Percentiles rank a stretch among this genome's conserved stretches.
phyloP scores from a whole-genome alignment of 2,113 vertebrate species.

The Porphyrio hochstetteri region DNA sequence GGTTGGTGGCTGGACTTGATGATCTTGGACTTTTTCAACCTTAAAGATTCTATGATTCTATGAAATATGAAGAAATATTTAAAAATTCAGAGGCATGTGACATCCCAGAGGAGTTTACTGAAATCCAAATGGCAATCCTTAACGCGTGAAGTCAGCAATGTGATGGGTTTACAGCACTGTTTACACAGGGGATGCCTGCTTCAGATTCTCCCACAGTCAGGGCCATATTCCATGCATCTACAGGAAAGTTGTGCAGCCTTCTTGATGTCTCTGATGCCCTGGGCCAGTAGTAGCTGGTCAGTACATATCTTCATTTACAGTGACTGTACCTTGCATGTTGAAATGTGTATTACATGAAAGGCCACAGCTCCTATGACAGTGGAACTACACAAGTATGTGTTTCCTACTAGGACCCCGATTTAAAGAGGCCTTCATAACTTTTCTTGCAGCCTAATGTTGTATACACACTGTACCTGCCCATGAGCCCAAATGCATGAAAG shows the following conservation, averaged over 20 bases:
- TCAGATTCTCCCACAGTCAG: background rate
- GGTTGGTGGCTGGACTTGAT: too few species aligned
- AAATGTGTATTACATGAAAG: background rate
- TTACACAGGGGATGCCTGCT: background rate
- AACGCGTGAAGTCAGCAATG: rapidly evolving
- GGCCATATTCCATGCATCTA: rapidly evolving
- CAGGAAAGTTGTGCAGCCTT: background rate
- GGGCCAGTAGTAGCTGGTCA: background rate
- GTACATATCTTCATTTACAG: background rate
- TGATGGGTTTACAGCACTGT: background rate
- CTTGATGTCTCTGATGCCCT: background rate
- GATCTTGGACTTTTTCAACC: too few species aligned
- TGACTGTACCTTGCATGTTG: background rate
- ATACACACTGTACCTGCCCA: rapidly evolving
- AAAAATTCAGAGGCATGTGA: background rate
- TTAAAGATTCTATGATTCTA: too few species aligned
- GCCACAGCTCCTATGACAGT: background rate
- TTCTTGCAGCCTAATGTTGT: background rate
- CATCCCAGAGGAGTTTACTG: background rate
- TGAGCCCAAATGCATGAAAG: background rate
- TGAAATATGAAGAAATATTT: background rate
- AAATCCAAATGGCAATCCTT: background rate
- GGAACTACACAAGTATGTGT: background rate
- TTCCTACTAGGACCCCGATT: background rate
- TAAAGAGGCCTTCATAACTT: background rate